Evolutionary conservation across 2,113 vertebrate species (phyloP), one percentile per base, ranked within the genome.

Genomic region (Patagioenas fasciata): DNA sequence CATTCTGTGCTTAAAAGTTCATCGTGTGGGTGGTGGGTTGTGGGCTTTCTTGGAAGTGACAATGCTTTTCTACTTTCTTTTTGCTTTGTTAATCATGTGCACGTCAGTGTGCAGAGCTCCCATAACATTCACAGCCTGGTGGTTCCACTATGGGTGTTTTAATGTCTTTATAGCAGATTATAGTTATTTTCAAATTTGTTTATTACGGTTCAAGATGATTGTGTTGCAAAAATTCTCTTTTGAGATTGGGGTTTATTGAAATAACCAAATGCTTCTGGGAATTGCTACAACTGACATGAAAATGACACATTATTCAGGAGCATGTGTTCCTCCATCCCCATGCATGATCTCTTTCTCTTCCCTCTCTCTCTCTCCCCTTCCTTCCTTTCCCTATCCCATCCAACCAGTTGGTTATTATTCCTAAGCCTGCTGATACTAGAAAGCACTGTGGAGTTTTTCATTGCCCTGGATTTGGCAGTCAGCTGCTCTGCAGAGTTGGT

Each of bases 1-100:
- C 85, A 78, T 80, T 94, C 89, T 77, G 62, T 36, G 88, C 95
- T 95, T 93, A 34, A 78, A 95, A 96, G 94, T 93, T 96, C 89
- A 92, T 42, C 0, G 48, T 64, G 94, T 96, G 89, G 91, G 94
- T 88, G 89, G 91, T 58, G 47, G 78, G 85, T 73, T 91, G 91
- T 92, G 84, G 84, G 71, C 89, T 97, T 94, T 77, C 79, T 96
- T 85, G 66, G 79, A 91, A 93, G 80, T 64, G 77, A 58, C 26
- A 32, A 23, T 54, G 83, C 60, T 88, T 93, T 73, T 86, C 29
- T 84, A 34, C 64, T 91, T 80, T 78, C 24, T 26, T 83, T 91
- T 58, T 34, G 14, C 48, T 94, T 64, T 71, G 70, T 65, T 91
- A 79, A 89, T 65, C 2, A 2, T 14, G 20, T 31, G 34, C 48